Base-by-base conservation (phyloP, 2,888 invertebrate genomes). In the Polydrusus cervinus region DNA sequence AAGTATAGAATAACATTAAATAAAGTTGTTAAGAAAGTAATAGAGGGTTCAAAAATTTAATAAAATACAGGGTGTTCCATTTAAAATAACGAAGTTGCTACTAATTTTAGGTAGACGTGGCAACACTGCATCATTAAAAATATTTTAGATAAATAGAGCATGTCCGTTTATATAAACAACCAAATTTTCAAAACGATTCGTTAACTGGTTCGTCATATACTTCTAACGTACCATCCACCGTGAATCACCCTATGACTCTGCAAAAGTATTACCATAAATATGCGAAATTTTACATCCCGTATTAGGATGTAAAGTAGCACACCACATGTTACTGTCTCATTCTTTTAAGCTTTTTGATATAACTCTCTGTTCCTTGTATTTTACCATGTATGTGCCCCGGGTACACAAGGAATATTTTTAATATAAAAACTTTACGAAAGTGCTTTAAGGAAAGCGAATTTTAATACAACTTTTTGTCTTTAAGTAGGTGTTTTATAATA, bases 281-380 rank as follows among this genome's bases (percentile, higher is more conserved):
- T 64, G 49, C 64, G 13, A 25, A 30, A 66, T 79, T 79, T 78
- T 80, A 81, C 80, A 78, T 81, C 75, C 75, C 78, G 77, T 78
- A 81, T 80, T 80, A 81, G 77, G 79, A 78, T 78, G 80, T 77
- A 79, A 80, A 80, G 78, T 77, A 76, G 79, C 71, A 74, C 79
- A 75, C 80, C 81, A 80, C 79, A 80, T 81, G 80, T 79, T 80
- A 74, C 78, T 79, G 67, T 79, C 78, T 78, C 72, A n/a, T 55
- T 55, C 73, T 71, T 74, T 51, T 66, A 51, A 66, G 40, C 51
- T 78, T 77, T 77, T 79, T 79, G 55, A 71, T 71, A 49, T 55
- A 71, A 74, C 71, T 73, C 67, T 66, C 69, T 68, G 55, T 49
- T 47, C 55, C 49, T 16, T 69, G 55, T 45, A 49, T 45, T 57